Evolutionary conservation across 2,888 invertebrate species (phyloP), one percentile per base, ranked within the genome.

Genomic region (Catocala fraxini): DNA sequence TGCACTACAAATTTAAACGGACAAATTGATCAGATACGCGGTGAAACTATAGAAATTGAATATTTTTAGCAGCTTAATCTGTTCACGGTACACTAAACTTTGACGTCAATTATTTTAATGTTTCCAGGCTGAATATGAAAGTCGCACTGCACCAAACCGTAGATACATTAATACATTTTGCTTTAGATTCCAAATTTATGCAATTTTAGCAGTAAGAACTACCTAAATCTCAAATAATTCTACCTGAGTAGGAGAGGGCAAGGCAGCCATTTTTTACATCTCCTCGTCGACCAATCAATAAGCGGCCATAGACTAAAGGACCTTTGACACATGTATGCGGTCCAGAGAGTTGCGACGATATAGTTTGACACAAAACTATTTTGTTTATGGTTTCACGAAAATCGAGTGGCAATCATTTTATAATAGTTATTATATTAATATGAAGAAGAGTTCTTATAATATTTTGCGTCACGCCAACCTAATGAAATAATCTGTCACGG

Each of bases 161-260:
- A 81, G 77, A 71, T 61, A 65, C 66, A 66, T 76, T 77, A 77
- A 62, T 84, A 51, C 73, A 80, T 77, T 85, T 75, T 72, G 65
- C 57, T 70, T 63, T 62, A 43, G 65, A 70, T 43, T 45, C 63
- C 42, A 65, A 69, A 73, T 68, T 60, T 63, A 69, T 56, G 60
- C 73, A 25, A 70, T 77, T 81, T 71, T 52, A 80, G 73, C 75
- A 60, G 66, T 76, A 83, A 65, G 67, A 80, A 75, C 82, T 83
- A 85, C 81, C 81, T 81, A 88, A 80, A 87, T 89, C 86, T 79
- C 79, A 81, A 84, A 81, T 82, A 86, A 75, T 88, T 93, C 94
- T 96, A 97, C 97, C 97, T 97, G 97, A 93, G 96, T 96, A 95
- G 97, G 97, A 95, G 97, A 97, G 95, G 97, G 97, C 96, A 97